These are phyloP conservation scores for Dicerorhinus sumatrensis DNA, from an alignment of 2,113 vertebrate species.

Conservation along the genomic window DNA sequence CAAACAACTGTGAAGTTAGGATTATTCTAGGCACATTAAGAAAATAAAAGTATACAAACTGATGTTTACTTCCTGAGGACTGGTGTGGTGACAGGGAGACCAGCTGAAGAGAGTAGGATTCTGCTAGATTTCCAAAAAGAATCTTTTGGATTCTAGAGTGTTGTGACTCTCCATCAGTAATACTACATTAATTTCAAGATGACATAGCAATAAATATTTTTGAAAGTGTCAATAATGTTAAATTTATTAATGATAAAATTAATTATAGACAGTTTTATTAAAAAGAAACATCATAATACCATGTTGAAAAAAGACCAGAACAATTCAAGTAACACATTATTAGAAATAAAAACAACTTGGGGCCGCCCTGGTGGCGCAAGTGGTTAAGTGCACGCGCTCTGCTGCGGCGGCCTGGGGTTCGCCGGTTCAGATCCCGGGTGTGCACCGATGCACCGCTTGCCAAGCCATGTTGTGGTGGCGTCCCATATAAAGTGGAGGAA, in stretches of 20 bases:
- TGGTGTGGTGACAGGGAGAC: not conserved
- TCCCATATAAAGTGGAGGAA: too few species aligned
- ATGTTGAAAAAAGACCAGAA: not conserved
- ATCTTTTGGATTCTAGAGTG: too few species aligned
- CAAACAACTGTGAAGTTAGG: constrained; percentile 44
- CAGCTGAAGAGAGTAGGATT: not conserved
- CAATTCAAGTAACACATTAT: not conserved
- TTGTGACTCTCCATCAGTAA: not conserved
- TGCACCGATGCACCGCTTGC: too few species aligned
- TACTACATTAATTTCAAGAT: not conserved
- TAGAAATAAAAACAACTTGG: constrained; percentile 41
- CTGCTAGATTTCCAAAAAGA: not conserved
- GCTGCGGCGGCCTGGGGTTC: too few species aligned
- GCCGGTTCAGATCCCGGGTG: too few species aligned
- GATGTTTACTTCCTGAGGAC: not conserved
- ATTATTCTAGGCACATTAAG: constrained; percentile 53
- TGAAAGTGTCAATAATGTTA: not conserved
- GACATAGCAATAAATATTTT: not conserved
- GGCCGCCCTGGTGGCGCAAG: too few species aligned
- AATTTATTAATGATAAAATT: constrained; percentile 11
- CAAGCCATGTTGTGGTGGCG: too few species aligned
- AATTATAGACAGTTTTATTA: not conserved
- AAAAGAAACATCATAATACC: not conserved
- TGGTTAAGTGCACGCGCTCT: too few species aligned
- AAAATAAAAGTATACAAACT: not conserved